Percentiles rank a stretch among this genome's conserved stretches.
Conservation (phyloP, 2,797 vertebrate genomes). For the Merluccius polli region DNA sequence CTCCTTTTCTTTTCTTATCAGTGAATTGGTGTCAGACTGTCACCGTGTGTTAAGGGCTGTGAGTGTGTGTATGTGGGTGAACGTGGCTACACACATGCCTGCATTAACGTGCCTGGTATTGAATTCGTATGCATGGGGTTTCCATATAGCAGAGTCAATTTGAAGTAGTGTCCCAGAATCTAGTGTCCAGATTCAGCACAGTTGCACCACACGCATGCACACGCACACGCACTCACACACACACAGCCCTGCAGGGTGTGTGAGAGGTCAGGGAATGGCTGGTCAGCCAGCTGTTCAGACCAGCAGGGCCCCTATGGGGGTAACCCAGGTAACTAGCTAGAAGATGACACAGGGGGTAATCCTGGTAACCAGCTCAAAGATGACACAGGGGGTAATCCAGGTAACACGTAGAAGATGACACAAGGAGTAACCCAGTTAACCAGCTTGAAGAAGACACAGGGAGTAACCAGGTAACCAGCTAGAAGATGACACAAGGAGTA, state of each 20-base stretch:
- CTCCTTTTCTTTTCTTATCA: slow-evolving; percentile 49
- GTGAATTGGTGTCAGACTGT: slow-evolving; percentile 58
- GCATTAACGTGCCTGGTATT: slow-evolving; percentile 18
- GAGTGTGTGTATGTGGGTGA: slow-evolving; percentile 13
- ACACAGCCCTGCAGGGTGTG: slow-evolving; percentile 39
- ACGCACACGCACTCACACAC: slow-evolving; percentile 11
- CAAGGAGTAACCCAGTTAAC: too few relatives aligned
- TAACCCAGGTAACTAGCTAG: too few relatives aligned
- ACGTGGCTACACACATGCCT: not conserved
- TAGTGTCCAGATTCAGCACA: not conserved
- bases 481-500: too few relatives aligned
- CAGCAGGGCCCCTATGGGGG: slow-evolving; percentile 15
- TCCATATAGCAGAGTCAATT: slow-evolving; percentile 35
- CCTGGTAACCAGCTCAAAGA: too few relatives aligned
- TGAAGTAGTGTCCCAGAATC: slow-evolving; percentile 53
- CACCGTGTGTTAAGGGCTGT: slow-evolving; percentile 43
- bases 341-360: too few relatives aligned
- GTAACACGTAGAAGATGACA: too few relatives aligned
- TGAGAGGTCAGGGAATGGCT: slow-evolving; percentile 41
- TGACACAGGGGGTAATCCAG: too few relatives aligned
- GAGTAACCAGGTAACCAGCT: too few relatives aligned
- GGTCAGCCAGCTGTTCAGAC: slow-evolving; percentile 77
- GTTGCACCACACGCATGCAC: not conserved
- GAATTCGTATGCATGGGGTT: slow-evolving; percentile 27
- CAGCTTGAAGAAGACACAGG: too few relatives aligned